Evolutionary conservation across 2,888 invertebrate genomes (phyloP), one percentile per base, ranked within the genome.

Genomic region (Hydrotaea cyrtoneurina): DNA sequence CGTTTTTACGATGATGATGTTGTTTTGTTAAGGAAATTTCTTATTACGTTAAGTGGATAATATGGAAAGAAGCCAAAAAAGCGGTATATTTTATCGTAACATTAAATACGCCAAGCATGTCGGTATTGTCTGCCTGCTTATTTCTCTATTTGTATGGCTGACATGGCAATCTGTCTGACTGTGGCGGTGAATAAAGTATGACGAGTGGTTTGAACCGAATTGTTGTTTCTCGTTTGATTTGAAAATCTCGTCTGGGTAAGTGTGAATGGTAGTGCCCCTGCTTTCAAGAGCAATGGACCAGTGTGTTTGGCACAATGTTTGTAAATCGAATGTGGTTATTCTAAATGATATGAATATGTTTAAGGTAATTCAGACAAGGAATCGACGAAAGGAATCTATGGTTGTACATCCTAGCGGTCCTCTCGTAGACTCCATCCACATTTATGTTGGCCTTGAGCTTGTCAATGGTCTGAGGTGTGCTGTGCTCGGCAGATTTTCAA

Each of bases 1-100:
- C 57, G 17, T 78, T 57, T 71, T 43, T 26, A 55, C 26, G 19
- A 69, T 71, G 0, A 36, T 21, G 39, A 19, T 55, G 53, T 78
- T 46, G 59, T 50, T 80, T 78, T 75, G 62, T 78, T 59, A 71
- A 75, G 75, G 80, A 86, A 87, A 88, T 88, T 89, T 88, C 89
- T 89, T 89, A 89, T 89, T 89, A 89, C 87, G 87, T 89, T 88
- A 89, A 89, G 89, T 89, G 89, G 88, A 89, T 89, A 87, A 88
- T 88, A 88, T 88, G 89, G 88, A 89, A 88, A 88, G 88, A 88
- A 89, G 89, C 89, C 89, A 89, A 89, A 87, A 82, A 77, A 77
- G n/a, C 71, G 46, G 21, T 69, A 15, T 23, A 66, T 36, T 57
- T 88, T 87, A 88, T 88, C 80, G 88, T 86, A 85, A 86, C 88